Percentiles rank a stretch among this genome's conserved stretches.
Evolutionary conservation across 2,888 invertebrate species (phyloP).

Genomic region (Luffia ferchaultella): DNA sequence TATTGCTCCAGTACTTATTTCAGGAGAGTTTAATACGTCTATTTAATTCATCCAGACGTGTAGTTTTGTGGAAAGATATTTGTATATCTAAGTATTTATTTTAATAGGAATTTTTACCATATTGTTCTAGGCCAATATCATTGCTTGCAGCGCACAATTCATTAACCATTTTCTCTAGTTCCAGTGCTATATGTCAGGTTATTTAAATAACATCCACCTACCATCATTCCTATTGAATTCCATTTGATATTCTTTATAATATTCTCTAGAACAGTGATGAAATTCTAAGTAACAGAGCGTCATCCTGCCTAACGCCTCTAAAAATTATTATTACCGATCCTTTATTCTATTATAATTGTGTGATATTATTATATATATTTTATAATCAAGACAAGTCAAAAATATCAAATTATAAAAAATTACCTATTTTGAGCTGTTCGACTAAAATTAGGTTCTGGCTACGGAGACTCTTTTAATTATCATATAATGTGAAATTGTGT

Average conservation of each 20-base stretch:
- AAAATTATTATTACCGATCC: not conserved
- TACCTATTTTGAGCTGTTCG: no score
- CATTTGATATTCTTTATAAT: not conserved
- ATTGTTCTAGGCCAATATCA: not conserved
- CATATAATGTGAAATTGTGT: no score
- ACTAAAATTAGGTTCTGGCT: no score
- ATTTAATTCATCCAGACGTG: constrained; percentile 3
- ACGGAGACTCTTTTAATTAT: no score
- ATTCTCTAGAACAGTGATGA: not conserved
- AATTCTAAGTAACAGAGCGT: not conserved
- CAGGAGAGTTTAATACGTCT: constrained; percentile 5
- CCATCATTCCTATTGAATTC: not conserved
- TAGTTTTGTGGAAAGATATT: constrained; percentile 4
- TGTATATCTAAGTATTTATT: constrained; percentile 5
- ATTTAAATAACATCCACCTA: not conserved
- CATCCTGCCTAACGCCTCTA: not conserved
- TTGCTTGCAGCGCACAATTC: not conserved
- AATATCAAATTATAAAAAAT: no score
- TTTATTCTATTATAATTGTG: no score
- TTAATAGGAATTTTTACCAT: not conserved
- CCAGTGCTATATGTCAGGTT: not conserved
- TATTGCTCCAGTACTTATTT: constrained; percentile 8
- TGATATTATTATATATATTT: no score
- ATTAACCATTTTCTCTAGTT: not conserved
- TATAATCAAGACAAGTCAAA: no score